Percentiles rank a stretch among this genome's conserved stretches.
Evolutionary conservation across 2,888 invertebrate species (phyloP).

Genomic region (Agriopis leucophaearia): DNA sequence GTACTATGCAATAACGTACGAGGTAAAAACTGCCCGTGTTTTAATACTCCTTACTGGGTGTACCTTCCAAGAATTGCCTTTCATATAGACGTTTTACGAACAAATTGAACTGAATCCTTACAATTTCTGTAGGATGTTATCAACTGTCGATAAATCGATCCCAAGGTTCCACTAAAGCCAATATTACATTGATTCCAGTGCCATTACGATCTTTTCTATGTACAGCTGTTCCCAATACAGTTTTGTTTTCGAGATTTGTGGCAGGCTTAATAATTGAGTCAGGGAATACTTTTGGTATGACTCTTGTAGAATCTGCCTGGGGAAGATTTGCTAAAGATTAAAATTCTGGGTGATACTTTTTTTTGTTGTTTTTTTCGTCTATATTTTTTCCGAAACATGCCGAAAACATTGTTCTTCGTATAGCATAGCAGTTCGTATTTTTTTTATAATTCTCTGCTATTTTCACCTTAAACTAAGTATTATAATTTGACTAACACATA

Average conservation of each 20-base stretch:
- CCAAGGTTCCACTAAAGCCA: slow-evolving; percentile 31
- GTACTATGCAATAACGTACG: too few relatives aligned
- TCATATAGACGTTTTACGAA: slow-evolving; percentile 40
- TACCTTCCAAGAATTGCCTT: slow-evolving; percentile 8
- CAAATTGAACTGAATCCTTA: slow-evolving; percentile 43
- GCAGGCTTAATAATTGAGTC: background rate
- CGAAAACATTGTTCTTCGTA: too few relatives aligned
- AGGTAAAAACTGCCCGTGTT: too few relatives aligned
- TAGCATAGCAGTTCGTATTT: too few relatives aligned
- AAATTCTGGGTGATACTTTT: too few relatives aligned
- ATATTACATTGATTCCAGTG: slow-evolving; percentile 25
- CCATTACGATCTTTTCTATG: slow-evolving; percentile 19
- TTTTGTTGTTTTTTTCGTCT: too few relatives aligned
- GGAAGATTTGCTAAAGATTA: too few relatives aligned
- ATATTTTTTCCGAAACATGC: too few relatives aligned
- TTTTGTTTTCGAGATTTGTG: slow-evolving; percentile 7
- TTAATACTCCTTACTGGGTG: slow-evolving; percentile 11
- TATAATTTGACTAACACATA: too few relatives aligned
- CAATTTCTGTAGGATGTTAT: slow-evolving; percentile 41
- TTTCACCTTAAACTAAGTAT: too few relatives aligned
- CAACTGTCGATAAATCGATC: slow-evolving; percentile 40
- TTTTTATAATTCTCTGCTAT: too few relatives aligned
- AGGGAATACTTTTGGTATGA: background rate
- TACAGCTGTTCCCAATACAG: background rate
- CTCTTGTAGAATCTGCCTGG: too few relatives aligned